Evolutionary conservation across 2,113 vertebrate genomes (phyloP).

Genomic region (Ahaetulla prasina): DNA sequence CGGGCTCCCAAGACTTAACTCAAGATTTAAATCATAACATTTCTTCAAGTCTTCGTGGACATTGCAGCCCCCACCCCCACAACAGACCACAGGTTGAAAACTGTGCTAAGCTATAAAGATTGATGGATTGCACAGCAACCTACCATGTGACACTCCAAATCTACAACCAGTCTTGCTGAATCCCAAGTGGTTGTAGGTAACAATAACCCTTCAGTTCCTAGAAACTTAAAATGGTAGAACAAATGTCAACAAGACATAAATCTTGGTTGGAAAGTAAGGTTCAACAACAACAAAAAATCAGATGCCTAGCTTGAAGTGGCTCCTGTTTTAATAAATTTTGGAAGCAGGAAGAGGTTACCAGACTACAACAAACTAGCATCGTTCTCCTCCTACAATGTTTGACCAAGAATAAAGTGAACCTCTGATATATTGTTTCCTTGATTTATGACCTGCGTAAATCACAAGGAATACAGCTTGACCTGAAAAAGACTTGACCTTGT

Average conservation of each 20-base stretch:
- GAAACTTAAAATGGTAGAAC: background rate
- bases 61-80: fast-evolving
- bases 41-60: background rate
- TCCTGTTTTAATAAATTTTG: background rate
- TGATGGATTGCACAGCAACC: background rate
- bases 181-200: background rate
- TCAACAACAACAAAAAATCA: background rate
- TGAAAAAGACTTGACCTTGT: background rate
- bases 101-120: background rate
- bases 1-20: background rate
- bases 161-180: background rate
- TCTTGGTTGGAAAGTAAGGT: background rate
- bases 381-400: background rate
- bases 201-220: background rate
- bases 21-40: background rate
- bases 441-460: background rate
- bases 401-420: background rate
- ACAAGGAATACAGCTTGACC: background rate
- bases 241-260: background rate
- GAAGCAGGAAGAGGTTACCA: background rate
- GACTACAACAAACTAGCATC: background rate
- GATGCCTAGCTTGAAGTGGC: background rate
- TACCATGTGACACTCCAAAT: background rate
- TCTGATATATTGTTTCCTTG: background rate
- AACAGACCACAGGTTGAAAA: background rate